Evolutionary conservation across 2,797 vertebrate genomes (phyloP), one percentile per base, ranked within the genome.

Genomic region (Oceanodroma leucorhoa): DNA sequence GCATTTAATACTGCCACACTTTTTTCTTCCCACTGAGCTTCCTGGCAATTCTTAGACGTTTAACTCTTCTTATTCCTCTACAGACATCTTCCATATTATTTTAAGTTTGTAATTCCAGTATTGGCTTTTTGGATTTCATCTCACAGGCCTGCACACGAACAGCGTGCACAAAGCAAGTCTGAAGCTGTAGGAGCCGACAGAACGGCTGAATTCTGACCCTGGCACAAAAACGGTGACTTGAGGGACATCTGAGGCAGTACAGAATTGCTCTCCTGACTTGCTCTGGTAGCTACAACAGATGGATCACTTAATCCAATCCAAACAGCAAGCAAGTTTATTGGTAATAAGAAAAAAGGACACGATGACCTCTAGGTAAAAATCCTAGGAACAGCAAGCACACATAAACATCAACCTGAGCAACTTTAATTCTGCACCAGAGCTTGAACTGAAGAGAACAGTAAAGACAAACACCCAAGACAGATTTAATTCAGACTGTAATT

Each of bases 281-380:
- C 23, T 62, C 60, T 54, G 81, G 88, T 84, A 96, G 88, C 94
- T 93, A 40, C 80, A 95, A 93, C 94, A 96, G 93, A 95, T 77
- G 90, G 83, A 89, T 93, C 94, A 36, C 66, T 75, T 89, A 91
- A 94, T n/a, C 48, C 86, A 77, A 46, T 9, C 66, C 90, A 83
- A 96, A 92, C 66, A 93, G 83, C 48, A 2, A 89, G 50, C 36
- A 70, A 94, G 82, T 58, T 93, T 62, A 86, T 64, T 41, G 60
- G 73, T 96, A 95, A 73, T 83, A 79, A 83, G 84, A 89, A 65
- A 81, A 95, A 95, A 96, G 96, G 95, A 93, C 96, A 77, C 19
- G 2, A 89, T 96, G 95, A 96, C 95, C 94, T 96, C 90, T 93
- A 96, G 94, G 96, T 90, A 95, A 93, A 94, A 95, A 93, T 70